Percentiles rank a stretch among this genome's conserved stretches.
These are phyloP conservation scores for Aphidius colemani DNA, from an alignment of 2,888 invertebrate genomes.

Conservation along the genomic window DNA sequence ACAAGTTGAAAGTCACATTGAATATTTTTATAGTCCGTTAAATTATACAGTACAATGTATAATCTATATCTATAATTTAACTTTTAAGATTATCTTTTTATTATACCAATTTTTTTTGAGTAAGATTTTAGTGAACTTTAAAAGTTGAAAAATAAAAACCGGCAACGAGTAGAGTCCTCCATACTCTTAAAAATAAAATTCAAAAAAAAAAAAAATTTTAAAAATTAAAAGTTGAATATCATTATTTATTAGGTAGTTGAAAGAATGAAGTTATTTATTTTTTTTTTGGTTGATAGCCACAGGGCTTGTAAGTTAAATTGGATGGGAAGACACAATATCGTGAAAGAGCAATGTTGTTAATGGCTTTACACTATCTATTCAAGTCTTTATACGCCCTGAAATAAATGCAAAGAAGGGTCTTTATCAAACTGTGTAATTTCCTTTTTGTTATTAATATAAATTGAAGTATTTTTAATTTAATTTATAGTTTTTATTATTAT, in stretches of 20 bases:
- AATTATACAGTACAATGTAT: neutral
- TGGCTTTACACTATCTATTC: constrained; percentile 11
- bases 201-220: neutral
- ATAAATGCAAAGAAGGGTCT: neutral
- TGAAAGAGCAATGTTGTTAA: constrained; percentile 6
- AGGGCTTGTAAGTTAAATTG: constrained; percentile 15
- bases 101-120: neutral
- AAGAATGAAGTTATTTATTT: constrained; percentile 7
- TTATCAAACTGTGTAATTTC: too few species aligned
- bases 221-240: neutral
- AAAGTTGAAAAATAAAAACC: too few species aligned
- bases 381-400: constrained; percentile 6
- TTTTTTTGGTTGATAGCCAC: constrained; percentile 8
- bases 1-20: neutral
- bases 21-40: neutral
- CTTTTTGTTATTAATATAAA: too few species aligned
- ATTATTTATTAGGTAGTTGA: constrained; percentile 4
- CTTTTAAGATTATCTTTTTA: neutral
- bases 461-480: too few species aligned
- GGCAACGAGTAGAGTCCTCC: too few species aligned
- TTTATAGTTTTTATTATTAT: too few species aligned
- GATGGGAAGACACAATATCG: constrained; percentile 4
- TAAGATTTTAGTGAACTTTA: too few species aligned
- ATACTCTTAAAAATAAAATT: neutral
- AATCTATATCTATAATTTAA: too few species aligned